Evolutionary conservation across 2,888 invertebrate genomes (phyloP), one percentile per base, ranked within the genome.

Genomic region (Psylliodes chrysocephalus): DNA sequence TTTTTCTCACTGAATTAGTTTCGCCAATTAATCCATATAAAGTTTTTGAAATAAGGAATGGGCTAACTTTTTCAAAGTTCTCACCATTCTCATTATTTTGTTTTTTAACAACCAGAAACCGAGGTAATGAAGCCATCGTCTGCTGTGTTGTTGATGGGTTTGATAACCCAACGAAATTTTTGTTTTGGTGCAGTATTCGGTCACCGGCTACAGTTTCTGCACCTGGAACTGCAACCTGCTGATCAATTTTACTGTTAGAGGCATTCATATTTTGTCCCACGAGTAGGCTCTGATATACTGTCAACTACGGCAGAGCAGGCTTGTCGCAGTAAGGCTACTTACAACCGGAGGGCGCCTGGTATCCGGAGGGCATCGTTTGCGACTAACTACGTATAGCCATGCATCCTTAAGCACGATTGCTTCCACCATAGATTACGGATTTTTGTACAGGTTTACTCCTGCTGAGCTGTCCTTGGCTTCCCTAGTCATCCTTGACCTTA

Each of bases 31-130:
- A 22, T 19, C 40, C 47, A 5, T 47, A 57, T 12, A 49, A 5
- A 8, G 28, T 6, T 47, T 57, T 57, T 8, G 30, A 33, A 19
- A 49, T 57, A n/a, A 47, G 5, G 15, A 57, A 57, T 2, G 57
- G 33, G 17, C 25, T 47, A 14, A 47, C 15, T 47, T 47, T 51
- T 8, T 30, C 18, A n/a, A n/a, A n/a, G n/a, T n/a, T n/a, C n/a
- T n/a, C n/a, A n/a, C n/a, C n/a, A n/a, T n/a, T n/a, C n/a, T 33
- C 18, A n/a, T 6, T 12, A n/a, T 15, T 15, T 51, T 44, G 6
- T 33, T n/a, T 33, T 10, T 33, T 33, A 8, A 33, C 33, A 14
- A 57, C 18, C 14, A 47, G 19, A 22, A 57, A 57, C 57, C 57
- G 57, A 35, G 57, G 47, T 12, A 51, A 4, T 5, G 8, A 5